Base-by-base conservation (phyloP, 2,888 invertebrate genomes). In the Lycia hirtaria region DNA sequence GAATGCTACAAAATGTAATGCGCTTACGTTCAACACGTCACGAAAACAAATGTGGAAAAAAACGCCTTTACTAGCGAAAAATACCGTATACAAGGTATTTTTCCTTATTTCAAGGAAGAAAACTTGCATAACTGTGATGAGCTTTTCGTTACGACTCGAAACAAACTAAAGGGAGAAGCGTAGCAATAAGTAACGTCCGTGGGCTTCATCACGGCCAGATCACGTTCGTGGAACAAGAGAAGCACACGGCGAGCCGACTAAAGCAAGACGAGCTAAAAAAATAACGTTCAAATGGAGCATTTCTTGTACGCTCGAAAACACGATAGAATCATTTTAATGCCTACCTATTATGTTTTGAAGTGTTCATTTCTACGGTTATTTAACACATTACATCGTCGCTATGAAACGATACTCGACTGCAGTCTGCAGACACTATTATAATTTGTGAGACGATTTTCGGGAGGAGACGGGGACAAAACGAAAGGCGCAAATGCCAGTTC, bases 201-300 rank as follows among this genome's bases (percentile, higher is more conserved):
- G 81, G 80, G 83, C 81, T 86, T 85, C 87, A 87, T 87, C 87
- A 85, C 83, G 83, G 79, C 75, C 82, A 87, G 90, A 89, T 90
- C 90, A 90, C 88, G 90, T 88, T 84, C 85, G 76, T 75, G 74
- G 82, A 88, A 89, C 88, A 91, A 92, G 88, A 87, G 86, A 76
- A 85, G 75, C 69, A 81, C 78, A 78, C 80, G 70, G 76, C 80
- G 83, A 81, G 78, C 80, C 80, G 82, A 75, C 81, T 74, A 71
- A 68, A 71, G 76, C 71, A 80, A 83, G 85, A 82, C 71, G 81
- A 81, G 69, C 72, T 77, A 86, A 88, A 88, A 88, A 85, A 79
- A 78, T 73, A 68, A 72, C 82, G 75, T 85, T 86, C 81, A 81
- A 87, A 88, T 86, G 83, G 81, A 85, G 82, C 80, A 81, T 85